Evolutionary conservation across 2,797 vertebrate genomes (phyloP), one percentile per base, ranked within the genome.

Genomic region (Poeciliopsis infans): DNA sequence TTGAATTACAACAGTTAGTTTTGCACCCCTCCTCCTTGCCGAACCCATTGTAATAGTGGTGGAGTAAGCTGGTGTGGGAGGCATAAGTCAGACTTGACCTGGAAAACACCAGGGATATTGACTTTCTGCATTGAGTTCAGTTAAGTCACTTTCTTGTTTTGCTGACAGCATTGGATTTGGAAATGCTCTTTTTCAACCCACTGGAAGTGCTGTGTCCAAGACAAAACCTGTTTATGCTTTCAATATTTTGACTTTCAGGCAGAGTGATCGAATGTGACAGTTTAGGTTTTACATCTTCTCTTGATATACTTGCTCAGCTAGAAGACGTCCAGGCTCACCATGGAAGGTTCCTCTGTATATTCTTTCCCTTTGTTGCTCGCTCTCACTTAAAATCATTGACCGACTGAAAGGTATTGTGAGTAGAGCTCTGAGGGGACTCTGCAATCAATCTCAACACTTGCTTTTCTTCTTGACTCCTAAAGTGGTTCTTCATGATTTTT

Each of bases 321-420:
- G 66, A 0, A 28, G 33, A 41, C 25, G 25, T 45, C 31, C 33
- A 77, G 47, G 41, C 47, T 57, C 70, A 72, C 12, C 13, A 28
- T 53, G 53, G 33, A 71, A 59, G n/a, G 4, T 45, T 53, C 61
- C n/a, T 70, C 10, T 46, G 20, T 46, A 20, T 36, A 57, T 74
- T 71, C 7, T 46, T 8, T 18, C 49, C 75, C 11, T 71, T 8
- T 45, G 49, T 33, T 74, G 31, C 64, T 64, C 0, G 25, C 46
- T 72, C 39, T 72, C 13, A 15, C n/a, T 57, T 53, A 47, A 76
- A 47, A 72, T 64, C 51, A 33, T 59, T 76, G 77, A 79, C 20
- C 15, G 41, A 49, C 18, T 57, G 12, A 55, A 7, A 47, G 7
- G 18, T 76, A 69, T 55, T 79, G 47, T 41, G 74, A 83, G 25